Evolutionary conservation across 1,140 invertebrate species (phyloP).

Genomic region (Lordiphosa collinella): DNA sequence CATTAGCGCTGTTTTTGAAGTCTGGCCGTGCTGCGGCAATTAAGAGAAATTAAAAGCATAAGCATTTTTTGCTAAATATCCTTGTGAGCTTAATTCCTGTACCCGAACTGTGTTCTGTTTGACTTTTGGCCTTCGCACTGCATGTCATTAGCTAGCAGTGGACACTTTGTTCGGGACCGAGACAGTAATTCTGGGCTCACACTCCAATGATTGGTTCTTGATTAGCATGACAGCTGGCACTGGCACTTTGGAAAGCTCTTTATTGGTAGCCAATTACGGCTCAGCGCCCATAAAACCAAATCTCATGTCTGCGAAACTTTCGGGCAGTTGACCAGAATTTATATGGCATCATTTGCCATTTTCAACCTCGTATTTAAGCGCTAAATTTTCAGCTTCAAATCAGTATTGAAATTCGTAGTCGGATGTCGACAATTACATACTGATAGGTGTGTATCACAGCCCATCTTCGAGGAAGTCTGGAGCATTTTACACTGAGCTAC

Average conservation of each 20-base stretch:
- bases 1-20: conserved; percentile 24
- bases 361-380: neutral
- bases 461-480: too few species aligned
- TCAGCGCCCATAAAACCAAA: neutral
- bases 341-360: conserved; percentile 3
- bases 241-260: neutral
- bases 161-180: too few species aligned
- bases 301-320: neutral
- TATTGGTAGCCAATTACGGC: neutral
- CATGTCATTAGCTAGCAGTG: too few species aligned
- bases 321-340: neutral
- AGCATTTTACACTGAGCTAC: too few species aligned
- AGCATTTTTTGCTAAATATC: conserved; percentile 1
- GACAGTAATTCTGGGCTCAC: too few species aligned
- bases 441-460: neutral
- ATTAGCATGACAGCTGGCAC: neutral
- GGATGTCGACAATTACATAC: neutral
- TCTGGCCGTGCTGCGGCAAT: conserved; percentile 3
- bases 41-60: conserved; percentile 10
- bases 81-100: conserved; percentile 1
- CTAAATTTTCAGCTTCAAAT: neutral
- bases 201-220: neutral
- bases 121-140: too few species aligned
- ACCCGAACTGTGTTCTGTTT: too few species aligned
- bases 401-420: neutral